Evolutionary conservation across 2,797 vertebrate genomes (phyloP), one percentile per base, ranked within the genome.

Genomic region (Nasua narica): DNA sequence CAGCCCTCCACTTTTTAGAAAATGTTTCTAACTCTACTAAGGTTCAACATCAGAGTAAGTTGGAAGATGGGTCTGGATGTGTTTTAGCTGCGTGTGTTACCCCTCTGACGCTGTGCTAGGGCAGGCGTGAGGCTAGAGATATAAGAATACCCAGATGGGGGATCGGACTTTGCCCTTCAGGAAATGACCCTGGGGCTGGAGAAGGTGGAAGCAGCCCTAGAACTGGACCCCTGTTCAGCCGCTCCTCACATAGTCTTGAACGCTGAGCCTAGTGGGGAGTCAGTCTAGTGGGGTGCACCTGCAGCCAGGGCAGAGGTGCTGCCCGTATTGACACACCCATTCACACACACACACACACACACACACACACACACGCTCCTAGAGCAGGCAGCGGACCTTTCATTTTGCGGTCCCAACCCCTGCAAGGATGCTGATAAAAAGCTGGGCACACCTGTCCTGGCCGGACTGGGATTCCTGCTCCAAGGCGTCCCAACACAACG

Each of bases 31-130:
- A 96, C 46, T 94, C n/a, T 50, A n/a, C n/a, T 83, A 79, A 84
- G n/a, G 7, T 97, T 87, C 94, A 97, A 54, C 98, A 98, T 98
- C 98, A 60, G 98, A 98, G 98, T 96, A 98, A 97, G 97, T 84
- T 96, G 98, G 98, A 95, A 96, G 97, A 92, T 48, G 13, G 85
- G 82, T 87, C 93, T 96, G 96, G 90, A 97, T 98, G 97, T 98
- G 98, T 98, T 99, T 98, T 98, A 98, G 98, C 97, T 98, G 98
- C 98, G 98, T 98, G 97, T 97, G 97, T 97, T 97, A 95, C 96
- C 95, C 97, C 97, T 98, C 97, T 96, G 96, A 96, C 98, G 97
- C 96, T 97, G 21, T 50, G 93, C 79, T 11, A n/a, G 46, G 82
- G 15, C 56, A 95, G 87, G 37, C 54, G 76, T n/a, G 54, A 84